phyloP scores from a whole-genome alignment of 2,888 invertebrate genomes.

The Acleris literana region DNA sequence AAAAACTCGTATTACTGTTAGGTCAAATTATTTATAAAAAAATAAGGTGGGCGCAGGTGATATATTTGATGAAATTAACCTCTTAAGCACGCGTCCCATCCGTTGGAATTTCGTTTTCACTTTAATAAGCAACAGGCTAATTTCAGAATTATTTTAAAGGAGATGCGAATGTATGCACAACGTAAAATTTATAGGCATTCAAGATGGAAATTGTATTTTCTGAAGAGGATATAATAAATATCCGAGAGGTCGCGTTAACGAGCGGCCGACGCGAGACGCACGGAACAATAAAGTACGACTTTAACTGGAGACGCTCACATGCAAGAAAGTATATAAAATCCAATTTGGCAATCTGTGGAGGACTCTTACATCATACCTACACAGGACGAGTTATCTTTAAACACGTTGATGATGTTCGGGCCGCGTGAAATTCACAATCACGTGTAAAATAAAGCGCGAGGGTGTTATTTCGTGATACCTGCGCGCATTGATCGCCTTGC shows the following conservation, averaged over 20 bases:
- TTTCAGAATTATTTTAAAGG: constrained; percentile 46
- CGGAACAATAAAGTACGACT: constrained; percentile 77
- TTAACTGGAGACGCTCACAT: constrained; percentile 66
- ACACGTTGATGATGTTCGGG: constrained; percentile 31
- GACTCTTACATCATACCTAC: constrained; percentile 41
- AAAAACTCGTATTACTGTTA: constrained; percentile 23
- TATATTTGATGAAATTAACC: constrained; percentile 31
- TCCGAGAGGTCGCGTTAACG: constrained; percentile 81
- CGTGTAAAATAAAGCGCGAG: constrained; percentile 37
- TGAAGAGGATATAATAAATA: constrained; percentile 81
- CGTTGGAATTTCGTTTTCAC: constrained; percentile 29
- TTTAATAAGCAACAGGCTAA: constrained; percentile 39
- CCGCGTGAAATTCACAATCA: constrained; percentile 35
- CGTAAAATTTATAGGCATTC: constrained; percentile 69
- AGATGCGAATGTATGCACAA: constrained; percentile 58
- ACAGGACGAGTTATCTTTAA: constrained; percentile 37
- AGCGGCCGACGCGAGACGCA: constrained; percentile 70
- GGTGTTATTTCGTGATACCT: constrained; percentile 45
- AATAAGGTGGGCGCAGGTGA: constrained; percentile 24
- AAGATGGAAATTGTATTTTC: constrained; percentile 80
- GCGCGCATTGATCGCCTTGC: constrained; percentile 65
- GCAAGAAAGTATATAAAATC: constrained; percentile 58
- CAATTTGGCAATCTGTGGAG: constrained; percentile 57
- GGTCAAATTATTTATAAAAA: constrained; percentile 24
- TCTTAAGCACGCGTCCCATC: constrained; percentile 28